phyloP scores from a whole-genome alignment of 2,888 invertebrate species.

The Aphidoletes aphidimyza region DNA sequence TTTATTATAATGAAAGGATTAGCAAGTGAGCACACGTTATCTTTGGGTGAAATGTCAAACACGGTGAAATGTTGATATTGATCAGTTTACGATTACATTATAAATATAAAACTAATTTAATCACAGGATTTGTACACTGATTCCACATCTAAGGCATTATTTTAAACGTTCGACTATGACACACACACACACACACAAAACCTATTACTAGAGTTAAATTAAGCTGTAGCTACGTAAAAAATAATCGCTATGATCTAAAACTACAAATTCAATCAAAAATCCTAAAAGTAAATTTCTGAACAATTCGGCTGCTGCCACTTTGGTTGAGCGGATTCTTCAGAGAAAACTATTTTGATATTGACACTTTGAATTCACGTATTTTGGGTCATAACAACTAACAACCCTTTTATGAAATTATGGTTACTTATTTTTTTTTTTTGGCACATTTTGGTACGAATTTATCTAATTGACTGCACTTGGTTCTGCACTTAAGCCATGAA shows the following conservation, averaged over 20 bases:
- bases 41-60: neutral
- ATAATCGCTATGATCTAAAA: too few species aligned
- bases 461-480: neutral
- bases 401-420: neutral
- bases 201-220: too few species aligned
- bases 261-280: too few species aligned
- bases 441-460: conserved; percentile 41
- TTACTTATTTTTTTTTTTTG: conserved; percentile 17
- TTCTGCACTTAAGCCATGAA: too few species aligned
- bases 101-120: conserved; percentile 2
- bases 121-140: conserved; percentile 16
- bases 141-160: neutral
- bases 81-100: neutral
- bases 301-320: too few species aligned
- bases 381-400: neutral
- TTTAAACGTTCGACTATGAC: too few species aligned
- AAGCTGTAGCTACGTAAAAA: too few species aligned
- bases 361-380: conserved; percentile 66
- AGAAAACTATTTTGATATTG: conserved; percentile 59
- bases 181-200: too few species aligned
- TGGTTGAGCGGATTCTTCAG: neutral
- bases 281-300: neutral
- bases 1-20: too few species aligned
- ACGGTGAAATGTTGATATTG: neutral
- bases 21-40: neutral